Base-by-base conservation (phyloP, 2,888 invertebrate genomes). In the Dermolepida albohirtum region DNA sequence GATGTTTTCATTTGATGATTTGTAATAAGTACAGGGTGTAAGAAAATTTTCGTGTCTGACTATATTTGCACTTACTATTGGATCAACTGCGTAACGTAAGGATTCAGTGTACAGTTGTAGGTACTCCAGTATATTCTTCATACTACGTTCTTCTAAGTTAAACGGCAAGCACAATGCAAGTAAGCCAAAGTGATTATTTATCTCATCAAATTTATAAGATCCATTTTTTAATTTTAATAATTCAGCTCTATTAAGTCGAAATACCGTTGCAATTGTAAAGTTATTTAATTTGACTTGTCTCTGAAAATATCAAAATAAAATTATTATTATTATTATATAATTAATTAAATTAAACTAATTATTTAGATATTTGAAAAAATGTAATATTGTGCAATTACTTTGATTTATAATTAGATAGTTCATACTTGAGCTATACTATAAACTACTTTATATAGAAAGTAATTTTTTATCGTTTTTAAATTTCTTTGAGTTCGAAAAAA, bases 81-180 rank as follows among this genome's bases (percentile, higher is more conserved):
- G 59, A 62, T 62, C 59, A n/a, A 62, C 39, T 44, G 59, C 59
- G 8, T 34, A 47, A 11, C 59, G 59, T n/a, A 62, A 17, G 1
- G 59, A 62, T 47, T 62, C 47, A 44, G 47, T 47, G 16, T 62
- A 62, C 5, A 14, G 34, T 1, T 47, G 47, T 14, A 62, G 10
- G 34, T 62, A 62, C 34, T 62, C 16, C 2, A 62, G 34, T 16
- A 62, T 10, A 39, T 34, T 29, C 34, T 62, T 62, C 47, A 62
- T 16, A 12, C 10, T 62, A 14, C 34, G 12, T 16, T 22, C 47
- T 14, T 62, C 47, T n/a, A 47, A 16, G 7, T 44, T 62, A 11
- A 6, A 16, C 1, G 47, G 59, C 6, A 62, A 16, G 5, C 29
- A 10, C 1, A 47, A 62, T 5, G 47, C 59, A 4, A 47, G 14